Conservation (phyloP, 1,140 invertebrate species). For the Zaprionus vittiger region DNA sequence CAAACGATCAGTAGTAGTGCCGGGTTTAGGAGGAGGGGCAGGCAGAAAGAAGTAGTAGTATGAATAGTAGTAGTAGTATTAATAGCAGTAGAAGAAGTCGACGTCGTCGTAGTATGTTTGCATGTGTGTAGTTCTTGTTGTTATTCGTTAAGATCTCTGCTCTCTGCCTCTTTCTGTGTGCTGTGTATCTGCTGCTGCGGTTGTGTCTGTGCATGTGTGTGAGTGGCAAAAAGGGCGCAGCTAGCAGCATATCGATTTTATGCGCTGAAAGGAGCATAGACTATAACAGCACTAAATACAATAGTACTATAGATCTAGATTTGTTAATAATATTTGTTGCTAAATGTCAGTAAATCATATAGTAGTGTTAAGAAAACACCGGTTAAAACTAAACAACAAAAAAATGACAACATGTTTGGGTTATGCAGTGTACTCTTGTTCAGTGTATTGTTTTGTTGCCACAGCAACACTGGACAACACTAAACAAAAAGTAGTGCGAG, state of each 20-base stretch:
- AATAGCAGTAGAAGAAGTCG: constrained; percentile 21
- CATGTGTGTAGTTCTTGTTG: constrained; percentile 22
- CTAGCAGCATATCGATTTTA: constrained; percentile 74
- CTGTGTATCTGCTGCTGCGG: constrained; percentile 63
- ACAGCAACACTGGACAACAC: constrained; percentile 37
- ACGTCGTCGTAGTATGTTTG: neutral
- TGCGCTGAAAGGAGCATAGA: constrained; percentile 64
- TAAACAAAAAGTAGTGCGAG: constrained; percentile 28
- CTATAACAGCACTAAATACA: constrained; percentile 21
- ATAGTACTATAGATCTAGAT: constrained; percentile 35
- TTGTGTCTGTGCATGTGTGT: constrained; percentile 36
- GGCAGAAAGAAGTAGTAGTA: constrained; percentile 20
- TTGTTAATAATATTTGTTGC: neutral
- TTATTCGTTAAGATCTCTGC: constrained; percentile 53
- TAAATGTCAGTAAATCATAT: neutral
- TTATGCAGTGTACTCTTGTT: constrained; percentile 13
- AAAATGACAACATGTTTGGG: constrained; percentile 7
- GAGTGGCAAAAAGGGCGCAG: constrained; percentile 76
- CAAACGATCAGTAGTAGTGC: constrained; percentile 16
- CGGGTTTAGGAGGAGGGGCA: no score
- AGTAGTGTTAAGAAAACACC: constrained; percentile 61
- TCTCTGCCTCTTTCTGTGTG: constrained; percentile 41
- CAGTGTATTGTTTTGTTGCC: constrained; percentile 32
- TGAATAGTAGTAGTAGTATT: constrained; percentile 16
- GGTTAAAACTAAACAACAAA: constrained; percentile 19